Percentiles rank a stretch among this genome's conserved stretches.
phyloP scores from a whole-genome alignment of 2,797 vertebrate genomes.

The Dendrocincla fuliginosa region DNA sequence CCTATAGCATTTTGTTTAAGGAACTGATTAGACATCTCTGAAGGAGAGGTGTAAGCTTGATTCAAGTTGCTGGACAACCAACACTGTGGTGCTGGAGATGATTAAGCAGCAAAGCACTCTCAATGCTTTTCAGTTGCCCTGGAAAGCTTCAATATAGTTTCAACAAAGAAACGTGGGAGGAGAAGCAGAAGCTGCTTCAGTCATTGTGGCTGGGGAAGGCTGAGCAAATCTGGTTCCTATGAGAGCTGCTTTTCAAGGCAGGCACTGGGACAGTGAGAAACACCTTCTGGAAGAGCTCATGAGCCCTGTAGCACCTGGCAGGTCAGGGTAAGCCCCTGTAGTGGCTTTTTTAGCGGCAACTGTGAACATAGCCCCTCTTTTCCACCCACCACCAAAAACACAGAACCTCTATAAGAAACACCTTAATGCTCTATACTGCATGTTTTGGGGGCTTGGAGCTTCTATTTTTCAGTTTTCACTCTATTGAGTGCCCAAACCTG shows the following conservation, averaged over 20 bases:
- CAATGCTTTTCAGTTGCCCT: neutral
- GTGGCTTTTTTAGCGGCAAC: neutral
- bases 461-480: neutral
- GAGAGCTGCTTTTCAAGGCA: neutral
- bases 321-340: neutral
- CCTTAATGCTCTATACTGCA: neutral
- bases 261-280: neutral
- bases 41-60: neutral
- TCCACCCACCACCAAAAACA: neutral
- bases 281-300: neutral
- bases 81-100: accelerated
- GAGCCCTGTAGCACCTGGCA: neutral
- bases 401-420: neutral
- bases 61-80: neutral
- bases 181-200: neutral
- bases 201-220: neutral
- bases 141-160: neutral
- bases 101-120: neutral
- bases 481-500: neutral
- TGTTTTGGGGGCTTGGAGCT: accelerated
- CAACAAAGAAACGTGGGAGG: neutral
- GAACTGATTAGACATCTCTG: neutral
- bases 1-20: neutral
- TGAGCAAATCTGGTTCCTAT: neutral
- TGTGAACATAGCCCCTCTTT: neutral